phyloP scores from a whole-genome alignment of 2,888 invertebrate genomes.

The Chromoteleia sp. region DNA sequence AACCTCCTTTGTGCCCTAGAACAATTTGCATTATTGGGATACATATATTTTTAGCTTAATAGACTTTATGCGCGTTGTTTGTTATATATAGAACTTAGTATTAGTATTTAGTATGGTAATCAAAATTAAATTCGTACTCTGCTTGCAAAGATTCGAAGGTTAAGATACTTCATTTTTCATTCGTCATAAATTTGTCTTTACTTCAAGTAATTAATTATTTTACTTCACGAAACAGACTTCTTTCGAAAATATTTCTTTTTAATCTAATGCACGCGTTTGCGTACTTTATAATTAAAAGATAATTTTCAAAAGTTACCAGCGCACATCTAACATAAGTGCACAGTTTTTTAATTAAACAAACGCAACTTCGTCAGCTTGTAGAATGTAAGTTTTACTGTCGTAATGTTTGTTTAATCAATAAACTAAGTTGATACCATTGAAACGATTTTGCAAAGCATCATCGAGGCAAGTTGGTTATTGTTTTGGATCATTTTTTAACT shows the following conservation, averaged over 20 bases:
- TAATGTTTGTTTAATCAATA: constrained; percentile 34
- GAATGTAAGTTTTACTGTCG: constrained; percentile 15
- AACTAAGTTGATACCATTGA: constrained; percentile 6
- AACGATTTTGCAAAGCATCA: constrained; percentile 27
- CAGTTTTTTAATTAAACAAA: constrained; percentile 25
- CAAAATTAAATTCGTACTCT: neutral
- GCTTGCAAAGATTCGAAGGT: constrained; percentile 1
- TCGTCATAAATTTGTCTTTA: neutral
- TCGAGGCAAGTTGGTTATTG: constrained; percentile 4
- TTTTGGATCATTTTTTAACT: constrained; percentile 24
- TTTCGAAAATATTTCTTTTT: neutral
- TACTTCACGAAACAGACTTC: neutral
- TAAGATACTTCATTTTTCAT: neutral
- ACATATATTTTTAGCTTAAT: constrained; percentile 15
- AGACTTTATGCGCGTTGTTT: constrained; percentile 7
- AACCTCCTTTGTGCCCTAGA: neutral
- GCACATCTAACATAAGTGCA: neutral
- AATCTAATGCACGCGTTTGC: constrained; percentile 1
- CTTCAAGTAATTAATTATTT: constrained; percentile 16
- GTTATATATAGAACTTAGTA: neutral
- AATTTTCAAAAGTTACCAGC: constrained; percentile 23
- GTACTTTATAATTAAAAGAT: constrained; percentile 33
- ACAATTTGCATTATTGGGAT: constrained; percentile 7
- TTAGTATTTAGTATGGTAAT: neutral
- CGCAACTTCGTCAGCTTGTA: constrained; percentile 28